Conservation (phyloP, 2,888 invertebrate species). For the Harmothoe impar region DNA sequence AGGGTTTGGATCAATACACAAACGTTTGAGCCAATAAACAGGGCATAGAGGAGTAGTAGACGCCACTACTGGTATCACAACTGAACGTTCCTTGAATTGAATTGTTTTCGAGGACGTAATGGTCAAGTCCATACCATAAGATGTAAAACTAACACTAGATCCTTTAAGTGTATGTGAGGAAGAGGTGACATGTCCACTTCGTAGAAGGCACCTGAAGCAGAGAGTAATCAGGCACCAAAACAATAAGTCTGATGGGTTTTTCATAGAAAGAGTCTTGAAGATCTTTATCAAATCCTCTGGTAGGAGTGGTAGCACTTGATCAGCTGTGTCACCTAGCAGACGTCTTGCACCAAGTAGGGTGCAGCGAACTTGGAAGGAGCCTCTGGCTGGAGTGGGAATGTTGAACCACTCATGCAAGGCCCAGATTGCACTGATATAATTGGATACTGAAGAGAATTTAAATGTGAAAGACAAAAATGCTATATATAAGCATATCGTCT, state of each 20-base stretch:
- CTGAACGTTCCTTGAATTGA: not conserved
- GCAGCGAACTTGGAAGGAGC: too few relatives aligned
- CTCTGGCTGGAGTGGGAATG: too few relatives aligned
- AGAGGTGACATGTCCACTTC: not conserved
- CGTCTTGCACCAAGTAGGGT: too few relatives aligned
- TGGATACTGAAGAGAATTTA: too few relatives aligned
- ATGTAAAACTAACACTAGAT: too few relatives aligned
- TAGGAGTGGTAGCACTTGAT: not conserved
- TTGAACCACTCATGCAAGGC: too few relatives aligned
- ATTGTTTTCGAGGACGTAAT: not conserved
- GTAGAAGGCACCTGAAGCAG: not conserved
- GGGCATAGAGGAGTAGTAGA: not conserved
- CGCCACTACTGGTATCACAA: not conserved
- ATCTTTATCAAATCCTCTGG: not conserved
- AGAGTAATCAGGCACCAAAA: not conserved
- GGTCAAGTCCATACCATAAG: not conserved
- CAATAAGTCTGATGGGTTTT: not conserved
- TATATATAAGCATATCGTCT: too few relatives aligned
- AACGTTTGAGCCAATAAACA: not conserved
- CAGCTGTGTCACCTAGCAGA: not conserved
- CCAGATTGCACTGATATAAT: too few relatives aligned
- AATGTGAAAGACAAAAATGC: too few relatives aligned
- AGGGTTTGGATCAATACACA: not conserved
- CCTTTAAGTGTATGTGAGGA: not conserved
- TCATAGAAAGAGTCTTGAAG: not conserved